A percentile compares a stretch with the other conserved stretches of the same genome.
Evolutionary conservation across 2,113 vertebrate genomes (phyloP).

Genomic region (cattle (Bos taurus)): ARS-UCD2.0 NC_037334.1:33154001-33154500

Average conservation of each 20-base stretch:
- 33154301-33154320: neutral
- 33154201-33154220: neutral
- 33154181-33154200: rapidly evolving
- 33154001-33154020: neutral
- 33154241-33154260: neutral
- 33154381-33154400: neutral
- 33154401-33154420: neutral
- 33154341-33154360: neutral
- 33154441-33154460: neutral
- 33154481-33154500: neutral
- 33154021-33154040: neutral
- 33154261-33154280: neutral
- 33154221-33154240: neutral
- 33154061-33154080: neutral
- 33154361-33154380: neutral
- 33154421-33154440: neutral
- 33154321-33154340: neutral
- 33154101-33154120: neutral
- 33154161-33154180: neutral
- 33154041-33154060: neutral
- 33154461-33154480: neutral
- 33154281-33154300: neutral
- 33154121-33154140: neutral
- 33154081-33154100: neutral
- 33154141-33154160: neutral